Evolutionary conservation across 2,113 vertebrate genomes (phyloP).

Genomic region (Pungitius pungitius): DNA sequence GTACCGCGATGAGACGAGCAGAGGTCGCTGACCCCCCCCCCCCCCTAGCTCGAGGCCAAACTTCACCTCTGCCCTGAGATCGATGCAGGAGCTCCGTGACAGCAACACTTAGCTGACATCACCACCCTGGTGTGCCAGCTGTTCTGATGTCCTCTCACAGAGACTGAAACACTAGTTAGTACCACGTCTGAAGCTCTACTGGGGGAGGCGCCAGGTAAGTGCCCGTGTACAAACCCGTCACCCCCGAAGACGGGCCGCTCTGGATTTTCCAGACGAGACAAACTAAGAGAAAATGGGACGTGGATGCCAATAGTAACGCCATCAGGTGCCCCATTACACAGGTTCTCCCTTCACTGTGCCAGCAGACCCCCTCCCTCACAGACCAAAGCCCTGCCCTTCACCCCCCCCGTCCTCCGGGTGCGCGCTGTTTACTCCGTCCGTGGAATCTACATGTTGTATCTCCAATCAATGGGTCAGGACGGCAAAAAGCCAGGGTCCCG

Average conservation of each 20-base stretch:
- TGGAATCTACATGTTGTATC: constrained; percentile 40
- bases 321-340: constrained; percentile 5
- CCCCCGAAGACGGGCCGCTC: constrained; percentile 34
- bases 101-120: constrained; percentile 65
- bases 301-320: constrained; percentile 55
- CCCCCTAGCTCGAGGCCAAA: constrained; percentile 29
- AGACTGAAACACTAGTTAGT: constrained; percentile 45
- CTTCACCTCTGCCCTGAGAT: constrained; percentile 66
- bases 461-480: constrained; percentile 32
- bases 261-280: constrained; percentile 58
- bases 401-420: not conserved
- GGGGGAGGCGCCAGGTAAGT: constrained; percentile 34
- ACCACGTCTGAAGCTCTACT: constrained; percentile 30
- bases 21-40: constrained; percentile 12
- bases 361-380: constrained; percentile 33
- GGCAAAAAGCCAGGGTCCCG: constrained; percentile 16
- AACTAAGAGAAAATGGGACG: constrained; percentile 10
- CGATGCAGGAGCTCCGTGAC: constrained; percentile 59
- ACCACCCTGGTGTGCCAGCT: constrained; percentile 57
- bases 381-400: constrained; percentile 20
- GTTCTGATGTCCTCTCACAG: constrained; percentile 57
- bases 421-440: constrained; percentile 34
- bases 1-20: constrained; percentile 1
- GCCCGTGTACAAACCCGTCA: constrained; percentile 14
- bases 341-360: constrained; percentile 30